phyloP scores from a whole-genome alignment of 1,140 invertebrate species.

The Dolichoris vasculosae region DNA sequence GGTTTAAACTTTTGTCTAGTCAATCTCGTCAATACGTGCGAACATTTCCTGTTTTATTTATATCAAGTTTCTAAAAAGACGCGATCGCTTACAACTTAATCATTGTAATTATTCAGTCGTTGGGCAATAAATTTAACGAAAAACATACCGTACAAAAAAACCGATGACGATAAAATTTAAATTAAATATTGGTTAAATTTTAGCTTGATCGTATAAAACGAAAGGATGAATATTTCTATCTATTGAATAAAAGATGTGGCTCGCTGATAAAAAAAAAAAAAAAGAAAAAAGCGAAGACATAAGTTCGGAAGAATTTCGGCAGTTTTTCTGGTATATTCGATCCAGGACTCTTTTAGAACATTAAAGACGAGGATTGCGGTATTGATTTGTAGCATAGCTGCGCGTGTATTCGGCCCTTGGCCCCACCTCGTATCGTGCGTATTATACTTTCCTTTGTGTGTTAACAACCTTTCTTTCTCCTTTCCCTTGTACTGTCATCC shows the following conservation, averaged over 20 bases:
- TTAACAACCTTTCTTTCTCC: background rate
- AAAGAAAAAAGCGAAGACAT: background rate
- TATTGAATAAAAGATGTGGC: background rate
- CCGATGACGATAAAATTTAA: background rate
- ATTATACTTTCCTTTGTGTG: background rate
- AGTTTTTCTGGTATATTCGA: background rate
- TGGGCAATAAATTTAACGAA: background rate
- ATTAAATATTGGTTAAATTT: background rate
- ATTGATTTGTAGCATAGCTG: conserved; percentile 51
- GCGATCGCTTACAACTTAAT: too few species aligned
- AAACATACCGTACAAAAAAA: background rate
- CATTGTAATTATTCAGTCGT: background rate
- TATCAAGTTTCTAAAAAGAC: too few species aligned
- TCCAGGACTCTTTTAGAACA: background rate
- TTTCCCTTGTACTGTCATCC: background rate
- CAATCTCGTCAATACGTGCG: background rate
- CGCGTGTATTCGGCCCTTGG: conserved; percentile 35
- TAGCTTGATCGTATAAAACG: background rate
- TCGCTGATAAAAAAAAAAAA: background rate
- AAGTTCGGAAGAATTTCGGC: background rate
- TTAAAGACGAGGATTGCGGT: conserved; percentile 37
- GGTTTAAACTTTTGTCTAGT: background rate
- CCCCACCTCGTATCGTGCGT: background rate
- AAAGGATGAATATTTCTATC: background rate
- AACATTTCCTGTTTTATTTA: too few species aligned